Conservation (phyloP, 2,888 invertebrate genomes). For the Dugesia japonica region DNA sequence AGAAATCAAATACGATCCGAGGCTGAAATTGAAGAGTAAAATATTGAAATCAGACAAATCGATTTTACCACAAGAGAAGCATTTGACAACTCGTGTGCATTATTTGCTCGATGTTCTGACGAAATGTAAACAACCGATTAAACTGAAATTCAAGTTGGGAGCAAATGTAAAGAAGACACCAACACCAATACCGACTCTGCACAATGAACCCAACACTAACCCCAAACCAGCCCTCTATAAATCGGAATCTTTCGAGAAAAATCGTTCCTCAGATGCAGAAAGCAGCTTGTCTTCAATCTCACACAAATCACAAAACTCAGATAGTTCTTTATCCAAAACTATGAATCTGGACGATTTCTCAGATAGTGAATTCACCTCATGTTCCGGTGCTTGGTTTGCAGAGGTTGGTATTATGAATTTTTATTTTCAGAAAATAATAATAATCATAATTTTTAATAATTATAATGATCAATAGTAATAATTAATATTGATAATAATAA, state of each 20-base stretch:
- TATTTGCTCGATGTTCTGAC: slow-evolving; percentile 64
- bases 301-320: not conserved
- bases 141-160: not conserved
- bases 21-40: slow-evolving; percentile 65
- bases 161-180: not conserved
- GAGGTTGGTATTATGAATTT: not conserved
- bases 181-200: not conserved
- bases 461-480: no score
- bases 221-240: not conserved
- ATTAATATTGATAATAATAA: no score
- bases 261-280: not conserved
- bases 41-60: slow-evolving; percentile 41
- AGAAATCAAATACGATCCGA: slow-evolving; percentile 84
- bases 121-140: slow-evolving; percentile 21
- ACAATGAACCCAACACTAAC: not conserved
- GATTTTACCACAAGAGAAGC: slow-evolving; percentile 83
- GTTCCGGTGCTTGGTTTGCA: slow-evolving; percentile 1
- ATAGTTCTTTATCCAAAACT: not conserved
- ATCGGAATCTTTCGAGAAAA: not conserved
- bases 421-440: no score
- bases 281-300: not conserved
- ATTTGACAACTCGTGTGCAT: slow-evolving; percentile 76
- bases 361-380: not conserved
- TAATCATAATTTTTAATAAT: no score
- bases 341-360: not conserved